Percentiles rank a stretch among this genome's conserved stretches.
Evolutionary conservation across 2,797 vertebrate genomes (phyloP).

Genomic region (Amphiprion clarkii): DNA sequence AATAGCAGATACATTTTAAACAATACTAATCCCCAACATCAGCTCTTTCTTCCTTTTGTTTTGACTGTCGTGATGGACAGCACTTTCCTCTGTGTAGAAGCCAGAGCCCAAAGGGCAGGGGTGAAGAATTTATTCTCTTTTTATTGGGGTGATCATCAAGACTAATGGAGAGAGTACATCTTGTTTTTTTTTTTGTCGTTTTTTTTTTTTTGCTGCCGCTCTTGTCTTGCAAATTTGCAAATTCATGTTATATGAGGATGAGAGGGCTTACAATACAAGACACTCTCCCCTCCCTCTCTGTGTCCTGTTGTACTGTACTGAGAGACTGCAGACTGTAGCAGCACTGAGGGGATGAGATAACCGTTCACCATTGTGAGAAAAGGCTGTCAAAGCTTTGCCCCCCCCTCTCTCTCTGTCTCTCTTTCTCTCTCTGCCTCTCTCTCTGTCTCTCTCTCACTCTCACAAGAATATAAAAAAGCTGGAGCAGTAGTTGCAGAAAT

Average conservation of each 20-base stretch:
- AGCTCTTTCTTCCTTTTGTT: conserved; percentile 69
- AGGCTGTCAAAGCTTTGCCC: conserved; percentile 74
- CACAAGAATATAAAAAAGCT: conserved; percentile 74
- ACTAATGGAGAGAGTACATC: conserved; percentile 50
- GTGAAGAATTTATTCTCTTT: conserved; percentile 49
- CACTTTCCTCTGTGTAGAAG: conserved; percentile 25
- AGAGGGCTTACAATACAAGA: conserved; percentile 69
- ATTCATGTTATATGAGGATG: conserved; percentile 75
- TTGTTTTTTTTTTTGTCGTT: neutral
- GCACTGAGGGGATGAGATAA: conserved; percentile 79
- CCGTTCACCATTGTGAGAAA: conserved; percentile 76
- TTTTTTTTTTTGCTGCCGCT: conserved; percentile 25
- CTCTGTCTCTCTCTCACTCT: conserved; percentile 47
- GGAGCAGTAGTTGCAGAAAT: conserved; percentile 78
- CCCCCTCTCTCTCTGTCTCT: conserved; percentile 7
- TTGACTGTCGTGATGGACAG: conserved; percentile 67
- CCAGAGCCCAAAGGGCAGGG: conserved; percentile 21
- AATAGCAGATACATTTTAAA: conserved; percentile 78
- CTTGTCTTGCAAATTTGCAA: conserved; percentile 72
- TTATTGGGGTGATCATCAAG: conserved; percentile 38
- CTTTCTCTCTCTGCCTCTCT: conserved; percentile 39
- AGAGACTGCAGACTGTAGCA: conserved; percentile 71
- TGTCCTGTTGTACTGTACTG: conserved; percentile 69
- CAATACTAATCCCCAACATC: conserved; percentile 74
- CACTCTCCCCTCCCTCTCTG: conserved; percentile 39